Evolutionary conservation across 2,113 vertebrate genomes (phyloP), one percentile per base, ranked within the genome.

Genomic region (Elachura formosa): DNA sequence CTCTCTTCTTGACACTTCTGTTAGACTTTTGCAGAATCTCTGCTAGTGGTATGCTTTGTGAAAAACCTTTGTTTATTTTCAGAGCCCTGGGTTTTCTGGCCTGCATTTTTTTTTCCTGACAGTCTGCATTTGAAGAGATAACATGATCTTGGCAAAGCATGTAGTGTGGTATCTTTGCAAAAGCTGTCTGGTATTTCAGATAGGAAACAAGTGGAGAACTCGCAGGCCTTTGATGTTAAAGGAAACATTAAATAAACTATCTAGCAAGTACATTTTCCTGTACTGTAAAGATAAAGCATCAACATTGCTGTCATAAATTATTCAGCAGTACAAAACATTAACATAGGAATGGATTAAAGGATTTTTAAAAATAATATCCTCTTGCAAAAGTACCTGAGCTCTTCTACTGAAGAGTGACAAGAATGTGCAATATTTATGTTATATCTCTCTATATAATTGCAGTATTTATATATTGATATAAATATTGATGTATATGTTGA

Each of bases 71-170:
- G 95, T 96, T 97, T 97, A 94, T 93, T 94, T 94, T 78, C 72
- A 87, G 87, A 90, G 52, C 38, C 14, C 10, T 87, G 31, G 20
- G 43, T 21, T 93, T 94, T 95, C 94, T 94, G 43, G 64, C 46
- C 72, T 88, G 51, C 31, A n/a, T 91, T 96, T 97, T 96, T 89
- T 89, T 85, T 84, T n/a, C n/a, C 69, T 81, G 64, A 52, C 90
- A 89, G 45, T 94, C 94, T 97, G 95, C 93, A 18, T 96, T 94
- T 93, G 56, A 56, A 89, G 85, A 96, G 97, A 97, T 97, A 97
- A 97, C n/a, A 0, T 31, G 96, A 97, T 97, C 97, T 96, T 95
- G 84, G 93, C 93, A 89, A 73, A 74, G 74, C 96, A 96, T 73
- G 77, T 78, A 82, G 49, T 79, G 76, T 78, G 87, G 9, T 96